Conservation (phyloP, 2,888 invertebrate genomes). For the Drosophila anomalata region DNA sequence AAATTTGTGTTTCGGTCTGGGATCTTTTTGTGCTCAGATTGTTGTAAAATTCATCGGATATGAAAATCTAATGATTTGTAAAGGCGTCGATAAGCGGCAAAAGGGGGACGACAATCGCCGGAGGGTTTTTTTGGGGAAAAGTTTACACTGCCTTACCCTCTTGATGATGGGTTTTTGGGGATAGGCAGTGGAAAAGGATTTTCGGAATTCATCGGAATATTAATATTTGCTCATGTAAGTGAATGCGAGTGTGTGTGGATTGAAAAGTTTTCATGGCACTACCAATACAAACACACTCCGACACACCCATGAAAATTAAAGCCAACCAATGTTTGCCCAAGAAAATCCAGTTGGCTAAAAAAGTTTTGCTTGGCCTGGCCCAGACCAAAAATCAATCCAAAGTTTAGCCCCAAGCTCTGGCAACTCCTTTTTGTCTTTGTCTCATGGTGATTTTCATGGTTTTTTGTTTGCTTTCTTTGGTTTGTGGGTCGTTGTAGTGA, state of each 20-base stretch:
- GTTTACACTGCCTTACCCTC: conserved; percentile 41
- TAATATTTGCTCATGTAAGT: conserved; percentile 67
- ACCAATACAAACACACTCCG: conserved; percentile 4
- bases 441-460: no score
- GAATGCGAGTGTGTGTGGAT: conserved; percentile 8
- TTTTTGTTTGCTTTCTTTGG: conserved; percentile 19
- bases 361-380: conserved; percentile 30
- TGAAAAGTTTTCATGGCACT: conserved; percentile 47
- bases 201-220: conserved; percentile 73
- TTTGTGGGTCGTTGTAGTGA: conserved; percentile 52
- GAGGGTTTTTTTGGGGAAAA: conserved; percentile 23
- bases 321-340: conserved; percentile 56
- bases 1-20: conserved; percentile 42
- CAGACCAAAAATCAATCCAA: conserved; percentile 56
- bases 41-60: conserved; percentile 81
- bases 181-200: conserved; percentile 66
- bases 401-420: conserved; percentile 45
- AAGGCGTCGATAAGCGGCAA: conserved; percentile 77
- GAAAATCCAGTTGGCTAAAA: conserved; percentile 54
- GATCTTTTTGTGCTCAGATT: conserved; percentile 46
- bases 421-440: conserved; percentile 5
- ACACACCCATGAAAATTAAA: conserved; percentile 21
- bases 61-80: conserved; percentile 82
- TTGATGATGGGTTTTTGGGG: conserved; percentile 33
- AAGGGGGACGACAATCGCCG: conserved; percentile 24